A percentile compares a stretch with the other conserved stretches of the same genome.
Evolutionary conservation across 2,888 invertebrate species (phyloP).

Genomic region (Craniophora ligustri): DNA sequence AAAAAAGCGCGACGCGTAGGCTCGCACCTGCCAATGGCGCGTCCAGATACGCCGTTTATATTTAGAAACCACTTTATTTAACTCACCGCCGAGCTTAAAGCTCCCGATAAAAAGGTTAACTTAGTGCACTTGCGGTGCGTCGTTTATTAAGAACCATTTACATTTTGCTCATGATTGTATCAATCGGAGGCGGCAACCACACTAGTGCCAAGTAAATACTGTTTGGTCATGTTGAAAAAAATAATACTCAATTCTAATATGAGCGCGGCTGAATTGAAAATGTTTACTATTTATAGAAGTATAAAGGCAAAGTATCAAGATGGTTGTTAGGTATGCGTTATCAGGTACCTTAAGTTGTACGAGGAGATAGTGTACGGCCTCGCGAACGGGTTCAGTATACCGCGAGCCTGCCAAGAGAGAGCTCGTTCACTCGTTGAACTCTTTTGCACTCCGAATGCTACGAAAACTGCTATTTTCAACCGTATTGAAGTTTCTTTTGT

Average conservation of each 20-base stretch:
- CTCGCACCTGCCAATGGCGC: conserved; percentile 86
- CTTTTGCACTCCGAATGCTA: conserved; percentile 59
- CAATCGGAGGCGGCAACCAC: conserved; percentile 71
- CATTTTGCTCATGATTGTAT: conserved; percentile 84
- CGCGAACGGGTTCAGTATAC: conserved; percentile 70
- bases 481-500: conserved; percentile 52
- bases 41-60: conserved; percentile 86
- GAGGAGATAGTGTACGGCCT: conserved; percentile 78
- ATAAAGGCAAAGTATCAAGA: conserved; percentile 64
- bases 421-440: conserved; percentile 75
- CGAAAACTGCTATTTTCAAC: conserved; percentile 37
- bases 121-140: conserved; percentile 79
- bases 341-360: conserved; percentile 77
- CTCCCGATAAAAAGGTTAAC: conserved; percentile 84
- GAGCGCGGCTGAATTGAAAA: conserved; percentile 42
- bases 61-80: conserved; percentile 88
- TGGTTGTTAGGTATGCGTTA: conserved; percentile 76
- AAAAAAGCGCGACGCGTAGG: conserved; percentile 77
- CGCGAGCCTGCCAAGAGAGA: conserved; percentile 66
- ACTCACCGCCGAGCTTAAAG: conserved; percentile 83
- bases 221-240: conserved; percentile 57
- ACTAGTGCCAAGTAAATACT: conserved; percentile 61
- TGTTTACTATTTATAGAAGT: conserved; percentile 50
- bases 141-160: conserved; percentile 85
- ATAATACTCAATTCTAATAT: conserved; percentile 44